A percentile compares a stretch with the other conserved stretches of the same genome.
Evolutionary conservation across 2,797 vertebrate genomes (phyloP).

Genomic region (Pangasius macronema): DNA sequence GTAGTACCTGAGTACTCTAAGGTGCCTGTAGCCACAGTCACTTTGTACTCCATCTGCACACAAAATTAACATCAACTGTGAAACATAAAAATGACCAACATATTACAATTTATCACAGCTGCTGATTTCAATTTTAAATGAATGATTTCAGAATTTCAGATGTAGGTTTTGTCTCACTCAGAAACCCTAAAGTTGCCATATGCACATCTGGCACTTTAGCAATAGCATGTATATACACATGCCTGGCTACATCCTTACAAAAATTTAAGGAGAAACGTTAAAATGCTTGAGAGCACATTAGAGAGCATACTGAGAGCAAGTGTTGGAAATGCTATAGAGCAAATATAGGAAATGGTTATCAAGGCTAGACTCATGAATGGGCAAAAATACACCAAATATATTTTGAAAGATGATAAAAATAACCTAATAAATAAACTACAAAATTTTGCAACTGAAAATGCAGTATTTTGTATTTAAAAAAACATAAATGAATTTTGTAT

Average conservation of each 20-base stretch:
- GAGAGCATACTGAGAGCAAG: neutral
- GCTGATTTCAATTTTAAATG: neutral
- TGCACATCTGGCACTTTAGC: neutral
- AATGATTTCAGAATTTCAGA: too few relatives aligned
- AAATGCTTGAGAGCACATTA: neutral
- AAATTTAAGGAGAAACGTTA: neutral
- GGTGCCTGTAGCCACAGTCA: constrained; percentile 78
- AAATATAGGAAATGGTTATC: neutral
- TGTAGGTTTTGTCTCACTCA: too few relatives aligned
- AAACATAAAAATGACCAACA: neutral
- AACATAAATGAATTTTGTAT: too few relatives aligned
- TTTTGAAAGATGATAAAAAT: neutral
- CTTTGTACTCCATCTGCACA: constrained; percentile 76
- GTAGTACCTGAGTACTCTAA: constrained; percentile 77
- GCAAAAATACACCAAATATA: neutral
- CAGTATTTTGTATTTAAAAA: neutral
- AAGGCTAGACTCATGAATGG: neutral
- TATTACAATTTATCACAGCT: neutral
- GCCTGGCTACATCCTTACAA: neutral
- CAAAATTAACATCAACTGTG: neutral
- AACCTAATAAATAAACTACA: neutral
- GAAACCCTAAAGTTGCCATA: neutral
- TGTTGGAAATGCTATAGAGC: neutral
- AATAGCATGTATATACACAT: neutral
- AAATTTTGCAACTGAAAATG: neutral